phyloP scores from a whole-genome alignment of 2,888 invertebrate species.

The Ectropis crepuscularia region DNA sequence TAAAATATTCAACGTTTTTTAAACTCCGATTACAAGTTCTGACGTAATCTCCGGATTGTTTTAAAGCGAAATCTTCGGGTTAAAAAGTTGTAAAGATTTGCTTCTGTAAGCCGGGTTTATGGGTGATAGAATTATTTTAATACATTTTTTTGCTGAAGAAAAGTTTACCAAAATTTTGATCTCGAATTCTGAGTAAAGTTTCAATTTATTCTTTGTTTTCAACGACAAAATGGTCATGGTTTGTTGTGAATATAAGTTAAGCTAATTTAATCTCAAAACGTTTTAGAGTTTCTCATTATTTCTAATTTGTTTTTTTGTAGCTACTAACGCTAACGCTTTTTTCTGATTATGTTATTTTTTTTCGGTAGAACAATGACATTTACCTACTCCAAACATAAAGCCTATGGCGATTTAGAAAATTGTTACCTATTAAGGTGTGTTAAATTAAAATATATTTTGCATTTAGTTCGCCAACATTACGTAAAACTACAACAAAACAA shows the following conservation, averaged over 20 bases:
- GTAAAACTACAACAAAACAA: too few relatives aligned
- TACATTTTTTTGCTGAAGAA: conserved; percentile 16
- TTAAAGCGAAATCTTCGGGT: conserved; percentile 60
- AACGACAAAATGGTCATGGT: conserved; percentile 25
- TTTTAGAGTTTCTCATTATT: neutral
- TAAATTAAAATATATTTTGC: too few relatives aligned
- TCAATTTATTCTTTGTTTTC: conserved; percentile 27
- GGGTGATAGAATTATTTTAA: conserved; percentile 48
- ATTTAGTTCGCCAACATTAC: too few relatives aligned
- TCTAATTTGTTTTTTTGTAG: too few relatives aligned
- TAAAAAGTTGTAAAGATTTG: conserved; percentile 51
- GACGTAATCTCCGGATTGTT: conserved; percentile 69
- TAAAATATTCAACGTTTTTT: conserved; percentile 69
- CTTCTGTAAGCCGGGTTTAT: conserved; percentile 47
- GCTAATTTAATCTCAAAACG: conserved; percentile 4
- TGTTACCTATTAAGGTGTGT: too few relatives aligned
- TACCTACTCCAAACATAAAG: too few relatives aligned
- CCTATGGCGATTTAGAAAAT: too few relatives aligned
- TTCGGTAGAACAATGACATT: too few relatives aligned
- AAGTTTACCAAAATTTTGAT: conserved; percentile 22
- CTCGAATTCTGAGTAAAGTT: conserved; percentile 22
- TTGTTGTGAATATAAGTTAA: conserved; percentile 13
- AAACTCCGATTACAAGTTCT: conserved; percentile 69
- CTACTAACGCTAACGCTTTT: too few relatives aligned
- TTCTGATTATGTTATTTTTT: too few relatives aligned